These are phyloP conservation scores for Eulithis testata DNA, from an alignment of 2,888 invertebrate genomes.

Conservation along the genomic window DNA sequence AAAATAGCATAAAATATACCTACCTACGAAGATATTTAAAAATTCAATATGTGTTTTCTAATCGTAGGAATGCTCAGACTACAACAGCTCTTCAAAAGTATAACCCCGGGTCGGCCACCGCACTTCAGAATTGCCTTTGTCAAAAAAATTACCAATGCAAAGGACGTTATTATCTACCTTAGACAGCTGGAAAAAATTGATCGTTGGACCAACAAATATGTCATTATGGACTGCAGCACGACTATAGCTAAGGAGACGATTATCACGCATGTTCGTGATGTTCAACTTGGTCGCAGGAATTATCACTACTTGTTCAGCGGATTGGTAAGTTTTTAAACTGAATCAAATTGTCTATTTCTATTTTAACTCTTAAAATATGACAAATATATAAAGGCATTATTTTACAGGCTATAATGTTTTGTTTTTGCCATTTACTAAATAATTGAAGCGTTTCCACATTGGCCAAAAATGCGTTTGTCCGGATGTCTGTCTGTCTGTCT, in stretches of 20 bases:
- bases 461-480: no score
- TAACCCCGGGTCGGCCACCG: conserved; percentile 91
- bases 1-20: no score
- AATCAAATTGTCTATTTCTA: no score
- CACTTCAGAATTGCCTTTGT: conserved; percentile 95
- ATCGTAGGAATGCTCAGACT: conserved; percentile 92
- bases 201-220: conserved; percentile 94
- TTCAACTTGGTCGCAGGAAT: conserved; percentile 93
- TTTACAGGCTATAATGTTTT: no score
- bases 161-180: conserved; percentile 93
- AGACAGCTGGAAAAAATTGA: conserved; percentile 89
- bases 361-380: no score
- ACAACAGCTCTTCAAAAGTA: conserved; percentile 95
- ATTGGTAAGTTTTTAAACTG: conserved; percentile 86
- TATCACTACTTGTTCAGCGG: conserved; percentile 96
- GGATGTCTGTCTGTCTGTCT: no score
- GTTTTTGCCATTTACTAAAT: no score
- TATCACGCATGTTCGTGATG: conserved; percentile 93
- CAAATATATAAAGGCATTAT: no score
- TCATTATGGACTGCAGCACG: conserved; percentile 94
- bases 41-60: conserved; percentile 24
- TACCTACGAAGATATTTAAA: background rate
- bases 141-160: conserved; percentile 91
- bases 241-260: conserved; percentile 94
- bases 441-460: no score